Evolutionary conservation across 2,888 invertebrate species (phyloP), one percentile per base, ranked within the genome.

Genomic region (Enchytraeus crypticus): DNA sequence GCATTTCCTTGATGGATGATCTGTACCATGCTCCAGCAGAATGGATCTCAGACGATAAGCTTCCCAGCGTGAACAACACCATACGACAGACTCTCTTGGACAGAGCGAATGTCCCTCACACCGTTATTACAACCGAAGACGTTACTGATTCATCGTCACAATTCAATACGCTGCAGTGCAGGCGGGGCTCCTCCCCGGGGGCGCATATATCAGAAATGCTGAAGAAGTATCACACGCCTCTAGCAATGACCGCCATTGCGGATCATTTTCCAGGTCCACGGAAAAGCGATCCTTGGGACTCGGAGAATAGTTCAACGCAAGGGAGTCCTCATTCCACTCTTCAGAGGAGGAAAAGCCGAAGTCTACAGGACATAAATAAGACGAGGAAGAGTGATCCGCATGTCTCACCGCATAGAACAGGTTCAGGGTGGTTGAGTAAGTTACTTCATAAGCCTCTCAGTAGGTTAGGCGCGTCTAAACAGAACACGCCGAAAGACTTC

Each of bases 101-200:
- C 11, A 43, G 45, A 23, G 57, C 57, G 26, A 45, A 57, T 32
- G 57, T 57, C 27, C 57, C 57, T 5, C 46, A 45, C 45, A 57
- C 57, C 29, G 57, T 57, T 11, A 59, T 64, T 53, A 56, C 59
- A 2, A 51, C 63, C 26, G 60, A 47, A 21, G 49, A 47, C 18
- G 11, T 38, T 14, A n/a, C n/a, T n/a, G 11, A 8, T 14, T 18
- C 49, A 23, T 8, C 5, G 5, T 14, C 23, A 23, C 49, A 11
- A 8, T 47, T 47, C 21, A 23, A 47, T 47, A 8, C 11, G 8
- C 5, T 18, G 5, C 8, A 11, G 8, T 18, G 8, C 5, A 11
- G 49, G 5, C 49, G 49, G 18, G 49, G 49, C 8, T 47, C 49
- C 8, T 23, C 49, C 8, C 49, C 23, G 21, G 21, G 14, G 18